Percentiles rank a stretch among this genome's conserved stretches.
Evolutionary conservation across 1,140 invertebrate genomes (phyloP).

Genomic region (Ceratosolen solmsi): DNA sequence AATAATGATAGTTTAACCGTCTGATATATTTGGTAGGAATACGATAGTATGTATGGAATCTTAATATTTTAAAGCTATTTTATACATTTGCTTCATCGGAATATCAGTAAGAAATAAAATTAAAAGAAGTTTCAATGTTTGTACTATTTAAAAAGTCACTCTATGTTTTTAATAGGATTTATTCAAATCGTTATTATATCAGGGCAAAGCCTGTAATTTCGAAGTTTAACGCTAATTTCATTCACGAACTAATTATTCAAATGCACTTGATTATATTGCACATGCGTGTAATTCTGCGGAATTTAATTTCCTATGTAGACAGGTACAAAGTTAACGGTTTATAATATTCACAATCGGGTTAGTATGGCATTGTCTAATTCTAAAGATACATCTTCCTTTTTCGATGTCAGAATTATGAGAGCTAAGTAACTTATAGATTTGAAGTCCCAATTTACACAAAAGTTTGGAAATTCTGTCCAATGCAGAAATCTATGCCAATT

Average conservation of each 20-base stretch:
- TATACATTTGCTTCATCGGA: neutral
- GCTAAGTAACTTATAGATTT: slow-evolving; percentile 28
- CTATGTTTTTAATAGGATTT: neutral
- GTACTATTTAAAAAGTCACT: neutral
- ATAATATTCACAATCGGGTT: slow-evolving; percentile 11
- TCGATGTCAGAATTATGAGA: slow-evolving; percentile 7
- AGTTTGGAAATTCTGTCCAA: neutral
- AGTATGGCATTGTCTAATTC: neutral
- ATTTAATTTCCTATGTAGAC: neutral
- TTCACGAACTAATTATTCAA: neutral
- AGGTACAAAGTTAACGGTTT: neutral
- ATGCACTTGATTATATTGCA: neutral
- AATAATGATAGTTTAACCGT: no score
- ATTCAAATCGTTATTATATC: neutral
- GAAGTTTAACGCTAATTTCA: neutral
- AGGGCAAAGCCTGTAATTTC: neutral
- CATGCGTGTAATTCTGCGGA: neutral
- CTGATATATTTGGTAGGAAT: no score
- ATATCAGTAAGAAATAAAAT: neutral
- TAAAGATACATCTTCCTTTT: neutral
- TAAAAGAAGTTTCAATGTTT: neutral
- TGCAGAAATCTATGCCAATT: slow-evolving; percentile 1
- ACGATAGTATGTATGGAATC: neutral
- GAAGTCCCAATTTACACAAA: neutral
- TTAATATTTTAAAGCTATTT: neutral